Evolutionary conservation across 2,797 vertebrate genomes (phyloP), one percentile per base, ranked within the genome.

Genomic region (Champsocephalus gunnari): DNA sequence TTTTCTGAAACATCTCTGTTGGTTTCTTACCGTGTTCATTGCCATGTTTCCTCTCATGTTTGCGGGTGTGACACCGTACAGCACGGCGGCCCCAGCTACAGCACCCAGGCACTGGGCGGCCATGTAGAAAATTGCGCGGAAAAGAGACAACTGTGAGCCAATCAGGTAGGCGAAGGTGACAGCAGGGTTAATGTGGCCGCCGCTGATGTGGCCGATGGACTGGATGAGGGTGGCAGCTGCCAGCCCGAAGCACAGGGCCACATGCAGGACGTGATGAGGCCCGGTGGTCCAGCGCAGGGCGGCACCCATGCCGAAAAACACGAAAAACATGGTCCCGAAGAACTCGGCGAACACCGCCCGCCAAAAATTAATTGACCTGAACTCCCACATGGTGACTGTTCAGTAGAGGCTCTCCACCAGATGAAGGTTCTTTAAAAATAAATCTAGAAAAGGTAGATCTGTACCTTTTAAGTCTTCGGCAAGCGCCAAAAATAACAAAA

Each of bases 331-430:
- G 88, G 97, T 98, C 89, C 96, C 97, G 79, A 97, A 97, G 92
- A 98, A 97, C 91, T 98, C 97, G 1, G 97, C 97, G 45, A 97
- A 97, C 81, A 99, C 93, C 17, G 97, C 97, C 93, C 97, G 96
- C 97, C 98, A 99, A 85, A 99, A 99, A 92, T 96, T 95, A 96
- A 97, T 94, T 32, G 97, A 97, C 54, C 96, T 94, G 83, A 98
- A 95, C 94, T 98, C 97, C 97, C 96, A 98, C 97, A 98, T 98
- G 91, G 78, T 94, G 91, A 90, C 89, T 47, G 83, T 79, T 85
- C 63, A 53, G 62, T 55, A 77, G 77, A 84, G 70, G 66, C 43
- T 86, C 65, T 68, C 83, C 80, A 78, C 80, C 79, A 68, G 77
- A 77, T 61, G 64, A 75, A 82, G 55, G 68, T 69, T 58, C 17